A percentile compares a stretch with the other conserved stretches of the same genome.
Evolutionary conservation across 2,888 invertebrate genomes (phyloP).

Genomic region (Epinotia brunnichana): DNA sequence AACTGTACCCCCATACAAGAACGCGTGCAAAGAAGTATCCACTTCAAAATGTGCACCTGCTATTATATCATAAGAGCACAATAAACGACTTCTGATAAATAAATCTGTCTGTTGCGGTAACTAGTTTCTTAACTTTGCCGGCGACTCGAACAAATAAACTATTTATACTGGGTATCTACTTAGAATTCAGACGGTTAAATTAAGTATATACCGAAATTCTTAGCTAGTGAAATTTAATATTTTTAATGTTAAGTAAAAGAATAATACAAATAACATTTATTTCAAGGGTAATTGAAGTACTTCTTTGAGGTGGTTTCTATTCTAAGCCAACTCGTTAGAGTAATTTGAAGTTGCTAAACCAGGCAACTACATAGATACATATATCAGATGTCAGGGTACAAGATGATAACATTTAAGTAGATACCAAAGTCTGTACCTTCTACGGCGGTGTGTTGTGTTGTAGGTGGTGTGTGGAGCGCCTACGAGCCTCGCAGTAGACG

Average conservation of each 20-base stretch:
- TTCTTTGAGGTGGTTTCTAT: neutral
- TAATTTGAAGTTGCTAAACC: neutral
- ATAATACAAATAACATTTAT: neutral
- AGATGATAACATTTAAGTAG: neutral
- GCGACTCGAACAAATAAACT: neutral
- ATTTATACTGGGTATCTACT: too few species aligned
- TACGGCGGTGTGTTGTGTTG: too few species aligned
- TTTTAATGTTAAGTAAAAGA: too few species aligned
- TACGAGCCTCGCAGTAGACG: neutral
- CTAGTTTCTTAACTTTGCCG: neutral
- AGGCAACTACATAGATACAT: too few species aligned
- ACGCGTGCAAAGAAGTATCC: too few species aligned
- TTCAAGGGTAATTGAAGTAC: too few species aligned
- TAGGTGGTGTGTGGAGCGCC: too few species aligned
- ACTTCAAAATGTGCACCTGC: too few species aligned
- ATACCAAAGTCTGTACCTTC: neutral
- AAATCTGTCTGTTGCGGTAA: neutral
- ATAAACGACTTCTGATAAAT: too few species aligned
- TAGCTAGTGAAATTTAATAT: neutral
- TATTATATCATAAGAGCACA: too few species aligned
- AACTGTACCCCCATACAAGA: too few species aligned
- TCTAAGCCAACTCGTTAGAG: neutral
- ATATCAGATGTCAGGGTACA: neutral
- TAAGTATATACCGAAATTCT: neutral
- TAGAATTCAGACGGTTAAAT: too few species aligned